These are phyloP conservation scores for Busseola fusca DNA, from an alignment of 2,888 invertebrate genomes.

Conservation along the genomic window DNA sequence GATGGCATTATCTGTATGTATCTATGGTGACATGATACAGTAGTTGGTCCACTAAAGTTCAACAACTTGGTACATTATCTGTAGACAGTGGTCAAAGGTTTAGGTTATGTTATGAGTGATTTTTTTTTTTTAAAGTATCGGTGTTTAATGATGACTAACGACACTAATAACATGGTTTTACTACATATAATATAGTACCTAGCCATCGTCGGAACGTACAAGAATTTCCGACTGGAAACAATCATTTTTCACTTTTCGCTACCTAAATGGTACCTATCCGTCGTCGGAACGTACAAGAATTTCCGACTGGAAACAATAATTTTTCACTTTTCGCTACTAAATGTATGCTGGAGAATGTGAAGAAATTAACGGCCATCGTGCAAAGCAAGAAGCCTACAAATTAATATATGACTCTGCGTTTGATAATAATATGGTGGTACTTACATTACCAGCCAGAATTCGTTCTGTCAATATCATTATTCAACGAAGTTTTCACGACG, in stretches of 20 bases:
- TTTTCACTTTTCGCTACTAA: neutral
- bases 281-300: constrained; percentile 9
- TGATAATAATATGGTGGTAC: too few relatives aligned
- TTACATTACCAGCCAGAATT: too few relatives aligned
- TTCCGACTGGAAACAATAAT: constrained; percentile 8
- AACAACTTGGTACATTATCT: neutral
- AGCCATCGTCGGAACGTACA: constrained; percentile 18
- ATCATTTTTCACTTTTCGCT: neutral
- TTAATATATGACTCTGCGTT: too few relatives aligned
- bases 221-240: constrained; percentile 5
- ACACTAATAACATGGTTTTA: neutral
- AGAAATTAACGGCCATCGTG: too few relatives aligned
- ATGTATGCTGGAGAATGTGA: constrained; percentile 1
- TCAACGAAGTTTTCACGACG: neutral
- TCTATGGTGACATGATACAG: too few relatives aligned
- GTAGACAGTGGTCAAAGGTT: constrained; percentile 7
- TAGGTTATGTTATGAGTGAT: neutral
- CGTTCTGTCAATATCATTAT: neutral
- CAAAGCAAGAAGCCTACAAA: too few relatives aligned
- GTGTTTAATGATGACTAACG: constrained; percentile 10
- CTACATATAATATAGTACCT: constrained; percentile 5
- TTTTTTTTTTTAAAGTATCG: too few relatives aligned
- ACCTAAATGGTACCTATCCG: constrained; percentile 8
- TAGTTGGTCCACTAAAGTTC: neutral
- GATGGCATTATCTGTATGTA: too few relatives aligned